These are phyloP conservation scores for Notiomystis cincta DNA, from an alignment of 2,113 vertebrate genomes.

Conservation along the genomic window DNA sequence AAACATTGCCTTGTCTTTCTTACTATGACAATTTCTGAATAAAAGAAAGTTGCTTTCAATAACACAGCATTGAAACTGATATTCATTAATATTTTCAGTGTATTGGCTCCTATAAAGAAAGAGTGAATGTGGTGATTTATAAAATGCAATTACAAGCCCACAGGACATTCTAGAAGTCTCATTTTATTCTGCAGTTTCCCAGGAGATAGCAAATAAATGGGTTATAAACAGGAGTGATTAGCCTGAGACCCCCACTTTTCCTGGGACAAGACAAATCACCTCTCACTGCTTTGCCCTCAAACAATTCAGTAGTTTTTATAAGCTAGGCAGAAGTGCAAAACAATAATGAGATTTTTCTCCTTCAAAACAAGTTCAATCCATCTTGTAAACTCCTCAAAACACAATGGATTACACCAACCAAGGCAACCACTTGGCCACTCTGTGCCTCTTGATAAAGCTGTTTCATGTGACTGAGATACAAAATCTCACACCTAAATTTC, in stretches of 20 bases:
- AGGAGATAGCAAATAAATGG: background rate
- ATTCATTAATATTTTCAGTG: background rate
- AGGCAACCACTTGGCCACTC: background rate
- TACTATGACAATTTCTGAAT: background rate
- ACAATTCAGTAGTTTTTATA: background rate
- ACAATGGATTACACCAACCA: background rate
- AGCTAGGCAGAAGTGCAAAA: background rate
- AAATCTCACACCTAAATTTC: background rate
- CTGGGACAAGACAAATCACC: background rate
- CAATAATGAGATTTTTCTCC: background rate
- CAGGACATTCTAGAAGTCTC: background rate
- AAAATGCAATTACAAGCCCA: background rate
- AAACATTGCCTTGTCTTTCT: background rate
- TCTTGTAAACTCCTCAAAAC: background rate
- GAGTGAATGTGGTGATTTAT: background rate
- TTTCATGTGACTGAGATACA: background rate
- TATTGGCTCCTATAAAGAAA: background rate
- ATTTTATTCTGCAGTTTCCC: background rate
- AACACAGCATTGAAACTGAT: background rate
- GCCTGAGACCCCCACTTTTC: background rate
- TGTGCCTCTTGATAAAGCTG: background rate
- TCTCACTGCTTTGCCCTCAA: background rate
- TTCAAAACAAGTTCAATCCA: background rate
- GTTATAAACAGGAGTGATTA: background rate
- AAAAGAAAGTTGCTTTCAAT: background rate